Percentiles rank a stretch among this genome's conserved stretches.
phyloP scores from a whole-genome alignment of 2,888 invertebrate species.

The Brachyopa scutellaris region DNA sequence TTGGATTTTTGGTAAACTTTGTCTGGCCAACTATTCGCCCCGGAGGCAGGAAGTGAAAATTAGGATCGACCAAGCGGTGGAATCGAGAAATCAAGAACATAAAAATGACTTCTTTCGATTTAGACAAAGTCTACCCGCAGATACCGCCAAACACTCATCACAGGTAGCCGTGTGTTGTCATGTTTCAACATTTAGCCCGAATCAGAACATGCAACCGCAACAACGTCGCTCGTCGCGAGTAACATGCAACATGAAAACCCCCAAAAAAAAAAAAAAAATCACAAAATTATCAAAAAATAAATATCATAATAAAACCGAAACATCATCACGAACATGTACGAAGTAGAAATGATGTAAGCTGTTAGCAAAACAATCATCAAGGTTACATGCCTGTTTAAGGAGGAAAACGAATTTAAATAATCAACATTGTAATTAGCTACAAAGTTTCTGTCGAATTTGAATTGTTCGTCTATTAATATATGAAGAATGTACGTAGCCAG shows the following conservation, averaged over 20 bases:
- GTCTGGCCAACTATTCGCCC: slow-evolving; percentile 59
- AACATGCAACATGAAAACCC: slow-evolving; percentile 60
- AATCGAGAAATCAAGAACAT: slow-evolving; percentile 29
- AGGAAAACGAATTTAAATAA: slow-evolving; percentile 33
- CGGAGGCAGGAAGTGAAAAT: slow-evolving; percentile 69
- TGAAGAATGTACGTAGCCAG: too few species aligned
- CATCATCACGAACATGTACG: slow-evolving; percentile 42
- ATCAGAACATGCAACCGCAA: slow-evolving; percentile 64
- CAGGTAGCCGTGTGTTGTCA: slow-evolving; percentile 66
- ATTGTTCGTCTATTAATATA: not conserved
- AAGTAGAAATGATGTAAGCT: slow-evolving; percentile 42
- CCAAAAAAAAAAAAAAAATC: slow-evolving; percentile 39
- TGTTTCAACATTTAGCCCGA: slow-evolving; percentile 61
- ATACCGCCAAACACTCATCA: slow-evolving; percentile 54
- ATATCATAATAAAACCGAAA: not conserved
- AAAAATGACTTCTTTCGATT: slow-evolving; percentile 60
- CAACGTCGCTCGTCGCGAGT: slow-evolving; percentile 47
- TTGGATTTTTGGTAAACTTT: slow-evolving; percentile 54
- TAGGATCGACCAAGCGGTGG: slow-evolving; percentile 34
- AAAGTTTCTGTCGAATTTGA: slow-evolving; percentile 2
- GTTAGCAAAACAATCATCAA: slow-evolving; percentile 54
- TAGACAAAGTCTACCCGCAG: slow-evolving; percentile 24
- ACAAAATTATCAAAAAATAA: slow-evolving; percentile 23
- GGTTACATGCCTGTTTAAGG: slow-evolving; percentile 44
- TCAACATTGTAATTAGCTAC: slow-evolving; percentile 43